A percentile compares a stretch with the other conserved stretches of the same genome.
Evolutionary conservation across 2,113 vertebrate genomes (phyloP).

Genomic region (Pontoporia blainvillei): DNA sequence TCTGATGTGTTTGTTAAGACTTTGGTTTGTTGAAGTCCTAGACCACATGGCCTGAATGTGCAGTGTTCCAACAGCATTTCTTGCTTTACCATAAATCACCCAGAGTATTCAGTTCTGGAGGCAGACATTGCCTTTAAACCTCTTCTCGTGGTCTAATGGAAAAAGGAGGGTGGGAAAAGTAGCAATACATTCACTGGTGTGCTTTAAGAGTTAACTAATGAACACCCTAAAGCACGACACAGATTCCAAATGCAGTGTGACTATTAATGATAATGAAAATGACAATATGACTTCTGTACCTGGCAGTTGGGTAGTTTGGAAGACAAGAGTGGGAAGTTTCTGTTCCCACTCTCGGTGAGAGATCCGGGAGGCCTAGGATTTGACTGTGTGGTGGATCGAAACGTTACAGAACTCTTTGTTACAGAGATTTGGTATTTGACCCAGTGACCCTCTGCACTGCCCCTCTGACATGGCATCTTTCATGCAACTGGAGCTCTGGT

Average conservation of each 20-base stretch:
- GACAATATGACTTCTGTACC: neutral
- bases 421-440: neutral
- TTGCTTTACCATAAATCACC: neutral
- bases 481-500: neutral
- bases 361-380: neutral
- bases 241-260: neutral
- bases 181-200: neutral
- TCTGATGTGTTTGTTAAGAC: neutral
- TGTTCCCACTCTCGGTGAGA: neutral
- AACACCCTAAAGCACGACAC: neutral
- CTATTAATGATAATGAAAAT: neutral
- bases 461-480: neutral
- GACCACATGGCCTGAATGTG: neutral
- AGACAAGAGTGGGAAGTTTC: neutral
- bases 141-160: neutral
- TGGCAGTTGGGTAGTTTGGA: neutral
- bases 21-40: neutral
- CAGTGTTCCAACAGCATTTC: neutral
- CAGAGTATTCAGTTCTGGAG: neutral
- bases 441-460: neutral
- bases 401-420: neutral
- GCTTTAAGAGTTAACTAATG: neutral
- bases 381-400: neutral
- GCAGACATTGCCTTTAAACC: neutral
- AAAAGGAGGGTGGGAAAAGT: neutral